Conservation (phyloP, 2,888 invertebrate species). For the Congeria kusceri region DNA sequence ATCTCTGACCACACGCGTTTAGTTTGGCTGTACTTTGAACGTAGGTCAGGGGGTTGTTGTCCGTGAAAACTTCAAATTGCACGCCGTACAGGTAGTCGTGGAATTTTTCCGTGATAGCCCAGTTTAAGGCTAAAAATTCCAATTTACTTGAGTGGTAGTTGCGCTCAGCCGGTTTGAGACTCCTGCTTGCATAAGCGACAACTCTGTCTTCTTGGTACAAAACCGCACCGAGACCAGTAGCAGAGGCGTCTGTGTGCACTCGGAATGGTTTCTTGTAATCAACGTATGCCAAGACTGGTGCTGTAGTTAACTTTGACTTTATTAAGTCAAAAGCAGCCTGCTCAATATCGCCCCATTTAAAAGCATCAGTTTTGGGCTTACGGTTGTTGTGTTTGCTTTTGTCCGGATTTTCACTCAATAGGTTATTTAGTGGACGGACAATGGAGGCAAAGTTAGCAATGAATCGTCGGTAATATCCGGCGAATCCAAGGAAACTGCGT, state of each 20-base stretch:
- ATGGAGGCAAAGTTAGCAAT: no score
- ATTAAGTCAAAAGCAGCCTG: slow-evolving; percentile 6
- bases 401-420: no score
- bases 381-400: no score
- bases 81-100: slow-evolving; percentile 2
- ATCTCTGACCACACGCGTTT: slow-evolving; percentile 2
- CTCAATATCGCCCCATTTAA: neutral
- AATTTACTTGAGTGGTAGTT: neutral
- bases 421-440: no score
- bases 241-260: slow-evolving; percentile 11
- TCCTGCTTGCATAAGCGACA: slow-evolving; percentile 11
- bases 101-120: neutral
- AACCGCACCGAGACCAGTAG: slow-evolving; percentile 4
- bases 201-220: slow-evolving; percentile 16
- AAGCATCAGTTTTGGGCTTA: neutral
- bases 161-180: slow-evolving; percentile 3
- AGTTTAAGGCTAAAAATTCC: neutral
- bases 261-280: neutral
- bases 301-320: neutral
- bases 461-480: no score
- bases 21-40: slow-evolving; percentile 4
- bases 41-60: slow-evolving; percentile 11
- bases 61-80: slow-evolving; percentile 2
- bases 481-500: no score
- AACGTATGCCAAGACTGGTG: slow-evolving; percentile 5